Evolutionary conservation across 1,140 invertebrate species (phyloP).

Genomic region (Drosophila murphyi): DNA sequence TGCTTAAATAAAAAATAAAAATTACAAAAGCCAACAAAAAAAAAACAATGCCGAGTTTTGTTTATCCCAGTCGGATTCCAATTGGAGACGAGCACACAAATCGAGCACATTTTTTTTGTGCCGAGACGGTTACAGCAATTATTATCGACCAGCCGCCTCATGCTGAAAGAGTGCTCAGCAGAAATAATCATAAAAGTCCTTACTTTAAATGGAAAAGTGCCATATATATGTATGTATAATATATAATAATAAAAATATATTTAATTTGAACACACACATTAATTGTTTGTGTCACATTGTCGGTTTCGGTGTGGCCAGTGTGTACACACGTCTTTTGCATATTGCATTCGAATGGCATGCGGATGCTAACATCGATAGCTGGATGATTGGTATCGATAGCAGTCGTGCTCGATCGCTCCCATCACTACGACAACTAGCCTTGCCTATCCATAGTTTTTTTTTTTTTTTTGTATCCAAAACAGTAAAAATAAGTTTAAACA

Average conservation of each 20-base stretch:
- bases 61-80: slow-evolving; percentile 8
- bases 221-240: no score
- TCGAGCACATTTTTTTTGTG: slow-evolving; percentile 14
- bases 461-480: slow-evolving; percentile 73
- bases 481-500: slow-evolving; percentile 74
- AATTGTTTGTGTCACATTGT: neutral
- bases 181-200: neutral
- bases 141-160: slow-evolving; percentile 14
- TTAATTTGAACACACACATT: slow-evolving; percentile 10
- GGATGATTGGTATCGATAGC: slow-evolving; percentile 27
- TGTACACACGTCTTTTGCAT: slow-evolving; percentile 23
- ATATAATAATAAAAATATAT: neutral
- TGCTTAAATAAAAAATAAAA: slow-evolving; percentile 70
- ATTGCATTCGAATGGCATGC: neutral
- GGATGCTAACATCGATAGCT: slow-evolving; percentile 8
- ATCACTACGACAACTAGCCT: slow-evolving; percentile 49
- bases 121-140: slow-evolving; percentile 5
- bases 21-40: slow-evolving; percentile 45
- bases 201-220: neutral
- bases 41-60: neutral
- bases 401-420: slow-evolving; percentile 36
- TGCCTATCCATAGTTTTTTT: slow-evolving; percentile 64
- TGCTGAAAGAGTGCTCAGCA: neutral
- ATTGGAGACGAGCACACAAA: neutral
- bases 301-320: neutral